phyloP scores from a whole-genome alignment of 2,797 vertebrate genomes.

The Sebastes iracundus region DNA sequence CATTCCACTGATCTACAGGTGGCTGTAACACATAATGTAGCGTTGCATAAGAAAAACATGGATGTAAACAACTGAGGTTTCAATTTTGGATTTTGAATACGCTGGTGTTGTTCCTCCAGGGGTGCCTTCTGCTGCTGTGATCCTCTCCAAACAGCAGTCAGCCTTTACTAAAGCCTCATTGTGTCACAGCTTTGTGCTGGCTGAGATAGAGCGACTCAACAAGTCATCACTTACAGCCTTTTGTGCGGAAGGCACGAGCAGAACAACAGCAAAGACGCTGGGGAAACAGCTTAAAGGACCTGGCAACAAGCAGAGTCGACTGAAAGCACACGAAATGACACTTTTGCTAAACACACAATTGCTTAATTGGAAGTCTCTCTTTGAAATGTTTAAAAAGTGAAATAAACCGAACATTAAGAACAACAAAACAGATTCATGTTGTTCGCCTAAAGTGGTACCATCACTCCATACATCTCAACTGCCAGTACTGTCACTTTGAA shows the following conservation, averaged over 20 bases:
- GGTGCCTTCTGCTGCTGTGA: neutral
- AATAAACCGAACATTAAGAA: too few species aligned
- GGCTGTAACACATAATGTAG: neutral
- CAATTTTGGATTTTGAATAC: neutral
- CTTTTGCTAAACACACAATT: neutral
- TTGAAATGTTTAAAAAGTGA: neutral
- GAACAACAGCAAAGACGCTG: neutral
- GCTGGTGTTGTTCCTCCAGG: neutral
- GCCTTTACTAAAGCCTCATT: neutral
- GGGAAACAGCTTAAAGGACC: neutral
- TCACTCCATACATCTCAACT: neutral
- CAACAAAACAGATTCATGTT: neutral
- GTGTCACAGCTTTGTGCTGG: neutral
- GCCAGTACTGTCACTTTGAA: neutral
- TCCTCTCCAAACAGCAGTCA: constrained; percentile 2
- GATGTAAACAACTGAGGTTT: neutral
- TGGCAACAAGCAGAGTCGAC: neutral
- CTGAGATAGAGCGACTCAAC: constrained; percentile 4
- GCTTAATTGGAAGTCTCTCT: neutral
- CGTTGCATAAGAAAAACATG: neutral
- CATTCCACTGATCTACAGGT: neutral
- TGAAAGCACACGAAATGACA: neutral
- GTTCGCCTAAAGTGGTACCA: neutral
- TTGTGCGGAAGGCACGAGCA: neutral
- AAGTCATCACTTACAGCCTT: constrained; percentile 17